Percentiles rank a stretch among this genome's conserved stretches.
phyloP scores from a whole-genome alignment of 1,140 invertebrate species.

The Bombus sylvicola region DNA sequence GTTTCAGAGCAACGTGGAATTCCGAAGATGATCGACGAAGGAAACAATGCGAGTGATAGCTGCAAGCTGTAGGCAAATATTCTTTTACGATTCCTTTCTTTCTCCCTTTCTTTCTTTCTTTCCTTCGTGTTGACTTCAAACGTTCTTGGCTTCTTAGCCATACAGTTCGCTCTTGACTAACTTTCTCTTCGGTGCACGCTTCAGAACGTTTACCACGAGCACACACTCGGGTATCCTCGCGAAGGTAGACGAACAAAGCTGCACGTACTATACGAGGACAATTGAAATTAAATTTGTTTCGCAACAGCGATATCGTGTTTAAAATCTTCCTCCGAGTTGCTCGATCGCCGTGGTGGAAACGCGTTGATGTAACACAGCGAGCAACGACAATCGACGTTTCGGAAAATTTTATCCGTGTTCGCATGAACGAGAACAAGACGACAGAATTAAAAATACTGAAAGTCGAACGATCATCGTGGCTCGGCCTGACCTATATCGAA shows the following conservation, averaged over 20 bases:
- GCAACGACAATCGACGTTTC: not conserved
- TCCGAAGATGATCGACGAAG: not conserved
- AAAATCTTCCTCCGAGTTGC: too few species aligned
- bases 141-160: not conserved
- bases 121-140: not conserved
- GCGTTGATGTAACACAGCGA: too few species aligned
- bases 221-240: not conserved
- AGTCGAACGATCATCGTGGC: not conserved
- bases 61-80: not conserved
- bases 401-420: not conserved
- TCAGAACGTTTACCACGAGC: not conserved
- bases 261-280: not conserved
- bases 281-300: slow-evolving; percentile 1
- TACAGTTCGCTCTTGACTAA: not conserved
- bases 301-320: not conserved
- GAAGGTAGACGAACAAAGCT: not conserved
- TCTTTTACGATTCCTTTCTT: not conserved
- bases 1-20: not conserved
- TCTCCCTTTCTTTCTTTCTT: not conserved
- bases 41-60: too few species aligned
- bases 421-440: not conserved
- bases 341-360: not conserved
- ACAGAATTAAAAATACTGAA: slow-evolving; percentile 40
- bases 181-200: too few species aligned
- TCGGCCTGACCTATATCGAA: slow-evolving; percentile 39